Evolutionary conservation across 2,797 vertebrate species (phyloP).

Genomic region (Chloroceryle inda): DNA sequence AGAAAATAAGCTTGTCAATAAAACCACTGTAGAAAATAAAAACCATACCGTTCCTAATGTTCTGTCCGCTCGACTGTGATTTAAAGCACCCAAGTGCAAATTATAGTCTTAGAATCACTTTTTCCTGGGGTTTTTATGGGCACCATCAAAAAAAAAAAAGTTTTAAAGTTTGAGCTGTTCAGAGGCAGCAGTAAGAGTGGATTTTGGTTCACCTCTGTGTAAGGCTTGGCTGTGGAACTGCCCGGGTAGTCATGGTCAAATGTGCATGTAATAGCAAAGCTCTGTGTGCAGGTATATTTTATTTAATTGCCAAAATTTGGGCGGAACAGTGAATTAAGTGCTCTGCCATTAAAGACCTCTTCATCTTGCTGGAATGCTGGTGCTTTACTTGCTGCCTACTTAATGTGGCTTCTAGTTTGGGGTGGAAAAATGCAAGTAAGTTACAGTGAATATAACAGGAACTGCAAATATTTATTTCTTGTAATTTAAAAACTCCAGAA

Average conservation of each 20-base stretch:
- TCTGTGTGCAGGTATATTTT: background rate
- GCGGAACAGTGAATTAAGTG: background rate
- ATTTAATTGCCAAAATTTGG: background rate
- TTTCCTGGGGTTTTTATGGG: slow-evolving; percentile 78
- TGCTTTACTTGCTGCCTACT: background rate
- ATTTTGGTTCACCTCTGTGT: background rate
- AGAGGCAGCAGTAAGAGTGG: slow-evolving; percentile 18
- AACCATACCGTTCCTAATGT: slow-evolving; percentile 78
- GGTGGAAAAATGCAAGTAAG: background rate
- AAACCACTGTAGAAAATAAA: slow-evolving; percentile 80
- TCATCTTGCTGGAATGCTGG: background rate
- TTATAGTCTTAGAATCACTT: slow-evolving; percentile 74
- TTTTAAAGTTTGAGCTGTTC: slow-evolving; percentile 73
- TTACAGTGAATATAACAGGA: background rate
- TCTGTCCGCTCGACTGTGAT: slow-evolving; percentile 87
- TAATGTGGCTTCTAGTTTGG: background rate
- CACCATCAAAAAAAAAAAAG: slow-evolving; percentile 68
- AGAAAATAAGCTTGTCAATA: slow-evolving; percentile 78
- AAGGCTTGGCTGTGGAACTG: background rate
- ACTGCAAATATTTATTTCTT: background rate
- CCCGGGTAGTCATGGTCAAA: background rate
- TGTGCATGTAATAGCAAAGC: background rate
- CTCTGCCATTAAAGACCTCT: background rate
- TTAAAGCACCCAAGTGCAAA: slow-evolving; percentile 83
- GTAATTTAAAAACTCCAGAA: background rate